Conservation (phyloP, 2,797 vertebrate genomes). For the Garrulus glandarius region DNA sequence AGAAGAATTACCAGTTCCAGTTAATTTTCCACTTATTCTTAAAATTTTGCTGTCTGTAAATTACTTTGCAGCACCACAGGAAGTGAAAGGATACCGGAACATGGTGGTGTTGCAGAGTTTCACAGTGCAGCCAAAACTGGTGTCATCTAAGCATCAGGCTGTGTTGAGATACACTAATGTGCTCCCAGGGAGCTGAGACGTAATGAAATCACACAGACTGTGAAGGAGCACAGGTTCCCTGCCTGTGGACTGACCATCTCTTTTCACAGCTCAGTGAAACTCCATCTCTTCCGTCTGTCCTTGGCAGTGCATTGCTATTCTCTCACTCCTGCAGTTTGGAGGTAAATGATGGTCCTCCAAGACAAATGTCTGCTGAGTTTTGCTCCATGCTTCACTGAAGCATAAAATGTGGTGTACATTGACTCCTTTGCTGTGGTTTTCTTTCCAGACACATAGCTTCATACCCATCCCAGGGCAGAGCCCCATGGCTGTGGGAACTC, state of each 20-base stretch:
- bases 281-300: neutral
- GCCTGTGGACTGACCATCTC: neutral
- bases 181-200: neutral
- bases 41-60: neutral
- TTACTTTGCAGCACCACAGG: neutral
- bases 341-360: neutral
- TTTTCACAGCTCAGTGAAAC: constrained; percentile 16
- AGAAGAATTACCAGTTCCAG: neutral
- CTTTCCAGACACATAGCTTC: neutral
- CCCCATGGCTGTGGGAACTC: neutral
- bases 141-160: neutral
- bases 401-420: neutral
- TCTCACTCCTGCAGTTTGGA: neutral
- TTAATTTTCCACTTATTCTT: neutral
- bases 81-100: neutral
- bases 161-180: neutral
- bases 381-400: neutral
- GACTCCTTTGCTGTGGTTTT: neutral
- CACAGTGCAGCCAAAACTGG: neutral
- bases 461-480: neutral
- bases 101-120: neutral
- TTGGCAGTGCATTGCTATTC: neutral
- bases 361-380: neutral
- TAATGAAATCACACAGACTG: neutral
- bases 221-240: neutral